Conservation (phyloP, 2,888 invertebrate genomes). For the Pyrrhosoma nymphula region DNA sequence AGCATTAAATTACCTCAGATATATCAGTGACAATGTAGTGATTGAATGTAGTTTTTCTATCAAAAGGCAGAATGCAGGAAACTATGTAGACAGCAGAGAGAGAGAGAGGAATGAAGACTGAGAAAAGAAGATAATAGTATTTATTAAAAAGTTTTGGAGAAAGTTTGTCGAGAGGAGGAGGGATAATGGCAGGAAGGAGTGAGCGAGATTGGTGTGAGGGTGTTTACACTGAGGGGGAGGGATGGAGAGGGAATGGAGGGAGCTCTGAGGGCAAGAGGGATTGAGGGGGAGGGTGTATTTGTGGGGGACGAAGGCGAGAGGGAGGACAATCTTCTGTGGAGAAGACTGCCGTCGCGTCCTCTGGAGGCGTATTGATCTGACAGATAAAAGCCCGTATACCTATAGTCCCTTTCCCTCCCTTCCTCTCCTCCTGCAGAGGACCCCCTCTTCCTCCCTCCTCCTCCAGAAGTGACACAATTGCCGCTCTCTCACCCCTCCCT, state of each 20-base stretch:
- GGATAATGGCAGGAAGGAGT: not conserved
- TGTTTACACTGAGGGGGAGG: not conserved
- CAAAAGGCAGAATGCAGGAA: too few species aligned
- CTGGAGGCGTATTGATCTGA: slow-evolving; percentile 62
- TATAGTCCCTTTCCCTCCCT: slow-evolving; percentile 17
- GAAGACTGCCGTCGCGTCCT: slow-evolving; percentile 28
- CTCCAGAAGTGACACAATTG: not conserved
- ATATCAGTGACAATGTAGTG: too few species aligned
- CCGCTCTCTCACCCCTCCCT: not conserved
- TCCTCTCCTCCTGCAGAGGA: not conserved
- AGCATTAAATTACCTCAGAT: too few species aligned
- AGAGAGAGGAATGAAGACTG: not conserved
- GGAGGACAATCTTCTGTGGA: not conserved
- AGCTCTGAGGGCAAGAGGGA: not conserved
- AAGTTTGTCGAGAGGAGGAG: not conserved
- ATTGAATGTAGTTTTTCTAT: too few species aligned
- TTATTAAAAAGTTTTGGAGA: not conserved
- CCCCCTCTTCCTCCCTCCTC: not conserved
- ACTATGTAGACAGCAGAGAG: not conserved
- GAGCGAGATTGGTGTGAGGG: not conserved
- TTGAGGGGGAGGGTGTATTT: not conserved
- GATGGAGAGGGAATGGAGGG: not conserved
- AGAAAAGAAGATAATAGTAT: not conserved
- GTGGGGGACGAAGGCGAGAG: not conserved
- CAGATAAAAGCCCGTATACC: slow-evolving; percentile 49